Base-by-base conservation (phyloP, 1,140 invertebrate species). In the Cotesia chilonis region DNA sequence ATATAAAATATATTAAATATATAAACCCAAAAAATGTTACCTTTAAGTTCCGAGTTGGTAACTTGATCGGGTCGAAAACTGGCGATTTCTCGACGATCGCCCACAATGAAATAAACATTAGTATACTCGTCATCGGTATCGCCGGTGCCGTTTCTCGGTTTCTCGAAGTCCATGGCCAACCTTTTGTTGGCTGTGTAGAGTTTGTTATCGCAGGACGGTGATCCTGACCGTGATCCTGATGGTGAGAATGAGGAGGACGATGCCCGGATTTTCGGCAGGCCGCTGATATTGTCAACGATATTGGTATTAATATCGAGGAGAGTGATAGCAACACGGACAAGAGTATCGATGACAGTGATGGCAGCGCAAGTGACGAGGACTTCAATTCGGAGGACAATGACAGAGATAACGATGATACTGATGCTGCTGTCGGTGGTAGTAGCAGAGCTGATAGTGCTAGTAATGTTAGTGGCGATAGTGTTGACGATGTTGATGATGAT, bases 41-140 rank as follows among this genome's bases (percentile, higher is more conserved):
- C 85, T 77, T 85, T 85, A 76, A 87, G 82, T 76, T 85, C 84
- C 75, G 80, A 81, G 70, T 84, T 81, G 64, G 83, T 85, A 75
- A 85, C 81, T 69, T 83, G 84, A 76, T 88, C 84, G 67, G 88
- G 79, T 69, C 85, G 82, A 74, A 89, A 89, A 75, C 83, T 86
- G 78, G 87, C 87, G 74, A 82, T 83, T 75, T 89, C 88, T 72
- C 80, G 85, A 76, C 88, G 86, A 81, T 86, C 85, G 72, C 88
- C 88, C 80, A 89, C 86, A 77, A 85, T 83, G 77, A 89, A 89
- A 77, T 86, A 85, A 69, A 89, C 82, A 69, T 82, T 84, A 35
- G 78, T 82, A 75, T 77, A 82, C 54, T 85, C 83, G 68, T 86
- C 82, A 68, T 85, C 77, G 71, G 17, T 73, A 47, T 81, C 77